A percentile compares a stretch with the other conserved stretches of the same genome.
Evolutionary conservation across 2,888 invertebrate species (phyloP).

Genomic region (Zhuqinia jingwanae): DNA sequence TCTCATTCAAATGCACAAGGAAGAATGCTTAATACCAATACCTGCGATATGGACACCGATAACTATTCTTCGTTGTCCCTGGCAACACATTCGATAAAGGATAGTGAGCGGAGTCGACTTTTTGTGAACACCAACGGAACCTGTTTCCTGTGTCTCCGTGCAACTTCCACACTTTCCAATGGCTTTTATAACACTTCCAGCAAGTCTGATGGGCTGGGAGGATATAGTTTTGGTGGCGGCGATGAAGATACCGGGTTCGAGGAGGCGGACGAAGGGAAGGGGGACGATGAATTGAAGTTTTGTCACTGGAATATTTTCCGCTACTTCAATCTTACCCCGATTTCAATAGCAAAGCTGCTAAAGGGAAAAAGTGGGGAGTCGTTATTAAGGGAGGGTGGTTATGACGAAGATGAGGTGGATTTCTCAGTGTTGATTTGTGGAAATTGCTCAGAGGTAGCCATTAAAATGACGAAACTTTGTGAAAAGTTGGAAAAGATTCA

Average conservation of each 20-base stretch:
- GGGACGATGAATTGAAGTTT: background rate
- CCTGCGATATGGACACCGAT: too few relatives aligned
- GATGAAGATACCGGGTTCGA: too few relatives aligned
- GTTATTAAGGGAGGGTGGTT: too few relatives aligned
- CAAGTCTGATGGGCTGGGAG: background rate
- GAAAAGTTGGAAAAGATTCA: background rate
- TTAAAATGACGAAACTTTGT: background rate
- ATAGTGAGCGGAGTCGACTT: too few relatives aligned
- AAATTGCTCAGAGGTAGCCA: background rate
- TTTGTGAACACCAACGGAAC: slow-evolving; percentile 7
- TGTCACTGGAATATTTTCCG: background rate
- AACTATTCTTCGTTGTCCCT: too few relatives aligned
- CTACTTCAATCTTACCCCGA: background rate
- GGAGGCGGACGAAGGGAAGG: background rate
- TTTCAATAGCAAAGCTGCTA: background rate
- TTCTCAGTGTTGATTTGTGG: slow-evolving; percentile 12
- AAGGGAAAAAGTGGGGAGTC: too few relatives aligned
- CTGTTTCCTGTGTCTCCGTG: background rate
- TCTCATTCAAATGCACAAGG: too few relatives aligned
- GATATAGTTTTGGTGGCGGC: background rate
- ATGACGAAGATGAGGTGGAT: background rate
- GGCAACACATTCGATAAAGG: too few relatives aligned
- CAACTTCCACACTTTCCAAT: background rate
- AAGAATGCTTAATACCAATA: too few relatives aligned
- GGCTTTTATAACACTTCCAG: background rate